Base-by-base conservation (phyloP, 2,797 vertebrate species). In the Momotus momota region DNA sequence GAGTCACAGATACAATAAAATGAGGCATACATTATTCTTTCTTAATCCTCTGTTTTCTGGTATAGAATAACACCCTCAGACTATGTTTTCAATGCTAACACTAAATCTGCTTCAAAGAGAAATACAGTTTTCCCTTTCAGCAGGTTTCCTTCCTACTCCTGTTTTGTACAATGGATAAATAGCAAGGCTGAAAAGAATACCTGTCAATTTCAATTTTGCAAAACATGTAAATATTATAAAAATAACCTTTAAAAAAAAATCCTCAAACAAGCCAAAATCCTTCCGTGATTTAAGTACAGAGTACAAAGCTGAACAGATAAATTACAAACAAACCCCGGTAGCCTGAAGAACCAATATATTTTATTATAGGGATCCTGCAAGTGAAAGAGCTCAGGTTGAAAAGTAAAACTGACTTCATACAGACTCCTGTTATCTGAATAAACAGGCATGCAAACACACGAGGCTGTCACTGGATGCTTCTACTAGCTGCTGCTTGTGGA, bases 111-210 rank as follows among this genome's bases (percentile, higher is more conserved):
- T 96, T 71, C 57, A 88, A 90, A 67, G 2, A 86, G 41, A 93
- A 96, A 91, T 46, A 41, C 8, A 38, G 11, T 72, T 81, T 78
- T 83, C 31, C 46, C 51, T 94, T 95, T 78, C 73, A 86, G 80
- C 43, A 41, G 5, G 31, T 72, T 96, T 88, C 72, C 62, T 93
- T 88, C 72, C 58, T 86, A 83, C 70, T 86, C 35, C 18, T 21
- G 27, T 74, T 72, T 70, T 46, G 22, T 81, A 75, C 69, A 88
- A 72, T 48, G 77, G 69, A n/a, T 81, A 79, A 90, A 61, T 75
- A 93, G 79, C n/a, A 60, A 94, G 49, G 78, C 65, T 86, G 66
- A 64, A 75, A 94, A 90, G 70, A 95, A 95, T 25, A 60, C 60
- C 48, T 84, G 91, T 90, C 82, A 81, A 60, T 51, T 91, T 84